phyloP scores from a whole-genome alignment of 2,113 vertebrate species.

The Oreochromis spilurus region DNA sequence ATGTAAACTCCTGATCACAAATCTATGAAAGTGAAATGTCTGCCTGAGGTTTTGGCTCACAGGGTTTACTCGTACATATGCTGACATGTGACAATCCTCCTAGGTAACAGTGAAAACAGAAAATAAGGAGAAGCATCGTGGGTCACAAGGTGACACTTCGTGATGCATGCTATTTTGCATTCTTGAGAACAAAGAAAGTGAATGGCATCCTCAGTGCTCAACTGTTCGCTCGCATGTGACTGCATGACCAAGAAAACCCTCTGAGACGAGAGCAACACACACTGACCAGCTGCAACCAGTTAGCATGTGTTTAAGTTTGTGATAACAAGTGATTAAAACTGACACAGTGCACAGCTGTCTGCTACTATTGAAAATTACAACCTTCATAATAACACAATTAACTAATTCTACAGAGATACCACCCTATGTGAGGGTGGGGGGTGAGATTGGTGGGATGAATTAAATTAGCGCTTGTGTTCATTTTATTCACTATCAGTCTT shows the following conservation, averaged over 20 bases:
- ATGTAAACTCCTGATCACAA: not conserved
- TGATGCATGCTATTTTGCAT: not conserved
- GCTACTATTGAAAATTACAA: constrained; percentile 15
- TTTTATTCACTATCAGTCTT: constrained; percentile 36
- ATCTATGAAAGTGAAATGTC: not conserved
- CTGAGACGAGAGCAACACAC: not conserved
- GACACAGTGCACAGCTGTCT: constrained; percentile 35
- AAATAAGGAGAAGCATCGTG: not conserved
- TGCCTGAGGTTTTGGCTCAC: not conserved
- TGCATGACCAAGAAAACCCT: not conserved
- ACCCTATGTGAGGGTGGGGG: not conserved
- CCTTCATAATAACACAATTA: constrained; percentile 34
- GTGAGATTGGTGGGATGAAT: not conserved
- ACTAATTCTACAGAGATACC: constrained; percentile 21
- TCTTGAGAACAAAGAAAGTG: not conserved
- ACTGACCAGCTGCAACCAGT: not conserved
- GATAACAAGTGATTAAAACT: constrained; percentile 17
- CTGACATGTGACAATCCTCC: not conserved
- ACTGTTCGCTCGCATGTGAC: not conserved
- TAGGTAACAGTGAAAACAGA: not conserved
- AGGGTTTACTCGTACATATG: not conserved
- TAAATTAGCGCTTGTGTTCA: constrained; percentile 31
- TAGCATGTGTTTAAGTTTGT: not conserved
- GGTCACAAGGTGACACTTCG: not conserved
- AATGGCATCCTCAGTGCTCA: not conserved